A percentile compares a stretch with the other conserved stretches of the same genome.
These are phyloP conservation scores for Anoura caudifer DNA, from an alignment of 2,113 vertebrate genomes.

Conservation along the genomic window DNA sequence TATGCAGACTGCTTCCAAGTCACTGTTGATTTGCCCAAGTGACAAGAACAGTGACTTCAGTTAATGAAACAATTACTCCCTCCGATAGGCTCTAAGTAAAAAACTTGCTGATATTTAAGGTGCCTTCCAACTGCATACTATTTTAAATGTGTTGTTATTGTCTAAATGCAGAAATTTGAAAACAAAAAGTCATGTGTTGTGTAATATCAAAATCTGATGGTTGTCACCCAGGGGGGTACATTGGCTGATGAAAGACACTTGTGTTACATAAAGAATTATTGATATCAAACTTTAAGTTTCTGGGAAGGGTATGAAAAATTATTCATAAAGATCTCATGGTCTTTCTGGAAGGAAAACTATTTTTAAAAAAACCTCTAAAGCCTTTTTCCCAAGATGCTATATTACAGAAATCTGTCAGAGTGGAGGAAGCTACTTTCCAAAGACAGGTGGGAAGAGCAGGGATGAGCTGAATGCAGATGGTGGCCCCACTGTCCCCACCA, in stretches of 20 bases:
- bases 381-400: neutral
- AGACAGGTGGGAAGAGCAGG: neutral
- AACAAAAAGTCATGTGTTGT: neutral
- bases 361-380: neutral
- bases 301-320: neutral
- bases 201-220: neutral
- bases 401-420: neutral
- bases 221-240: neutral
- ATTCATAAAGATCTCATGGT: neutral
- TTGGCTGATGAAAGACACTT: neutral
- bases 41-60: neutral
- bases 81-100: neutral
- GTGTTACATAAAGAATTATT: neutral
- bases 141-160: neutral
- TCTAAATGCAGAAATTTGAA: constrained; percentile 6
- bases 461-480: fast-evolving
- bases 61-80: neutral
- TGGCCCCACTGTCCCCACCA: no score
- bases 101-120: neutral
- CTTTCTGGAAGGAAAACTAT: neutral
- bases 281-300: neutral
- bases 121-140: neutral
- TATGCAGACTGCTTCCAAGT: neutral
- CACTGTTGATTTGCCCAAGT: neutral
- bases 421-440: neutral